phyloP scores from a whole-genome alignment of 92 coral and sea anemone species.

The Porites evermanni region DNA sequence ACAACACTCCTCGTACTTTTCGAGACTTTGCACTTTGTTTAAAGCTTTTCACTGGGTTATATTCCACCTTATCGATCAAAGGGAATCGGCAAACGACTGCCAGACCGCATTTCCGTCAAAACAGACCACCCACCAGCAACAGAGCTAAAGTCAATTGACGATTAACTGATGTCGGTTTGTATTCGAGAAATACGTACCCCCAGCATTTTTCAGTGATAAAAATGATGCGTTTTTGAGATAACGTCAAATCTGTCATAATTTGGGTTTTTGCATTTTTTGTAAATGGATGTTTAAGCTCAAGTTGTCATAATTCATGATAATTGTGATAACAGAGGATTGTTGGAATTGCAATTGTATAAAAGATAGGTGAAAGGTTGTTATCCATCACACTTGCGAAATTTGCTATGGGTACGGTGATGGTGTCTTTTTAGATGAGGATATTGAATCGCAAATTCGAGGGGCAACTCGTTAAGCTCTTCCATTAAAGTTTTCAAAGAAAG shows the following conservation, averaged over 20 bases:
- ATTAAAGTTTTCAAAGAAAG: no score
- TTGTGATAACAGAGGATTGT: constrained; percentile 10
- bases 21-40: no score
- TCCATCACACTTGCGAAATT: background rate
- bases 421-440: no score
- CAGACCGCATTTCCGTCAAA: constrained; percentile 23
- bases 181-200: constrained; percentile 13
- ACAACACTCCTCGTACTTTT: no score
- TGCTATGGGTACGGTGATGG: no score
- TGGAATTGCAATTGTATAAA: constrained; percentile 24
- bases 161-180: no score
- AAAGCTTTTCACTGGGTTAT: no score
- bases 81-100: background rate
- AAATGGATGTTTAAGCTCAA: background rate
- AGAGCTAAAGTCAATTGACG: background rate
- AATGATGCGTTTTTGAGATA: constrained; percentile 17
- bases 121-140: constrained; percentile 40
- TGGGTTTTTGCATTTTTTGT: background rate
- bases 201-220: constrained; percentile 8
- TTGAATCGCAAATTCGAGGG: no score
- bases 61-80: background rate
- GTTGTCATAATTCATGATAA: background rate
- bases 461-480: no score
- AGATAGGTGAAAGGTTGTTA: background rate
- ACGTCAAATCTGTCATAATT: constrained; percentile 13